Evolutionary conservation across 2,113 vertebrate species (phyloP).

Genomic region (Oreochromis niloticus): DNA sequence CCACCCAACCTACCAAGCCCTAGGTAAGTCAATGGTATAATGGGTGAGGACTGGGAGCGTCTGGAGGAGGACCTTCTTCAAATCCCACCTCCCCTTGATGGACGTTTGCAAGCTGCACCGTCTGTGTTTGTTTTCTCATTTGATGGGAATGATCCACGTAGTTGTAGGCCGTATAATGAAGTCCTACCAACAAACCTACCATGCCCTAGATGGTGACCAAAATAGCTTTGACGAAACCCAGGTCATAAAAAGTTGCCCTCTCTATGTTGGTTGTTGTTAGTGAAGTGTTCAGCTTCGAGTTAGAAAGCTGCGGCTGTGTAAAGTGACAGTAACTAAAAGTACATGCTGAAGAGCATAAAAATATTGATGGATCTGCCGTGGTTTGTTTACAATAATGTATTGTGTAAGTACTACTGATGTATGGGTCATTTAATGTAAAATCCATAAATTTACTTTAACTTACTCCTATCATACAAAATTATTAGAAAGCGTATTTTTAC

Average conservation of each 20-base stretch:
- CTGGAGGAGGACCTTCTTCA: not conserved
- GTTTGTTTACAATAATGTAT: not conserved
- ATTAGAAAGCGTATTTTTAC: not conserved
- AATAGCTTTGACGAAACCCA: accelerated
- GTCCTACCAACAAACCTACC: not conserved
- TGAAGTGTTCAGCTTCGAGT: not conserved
- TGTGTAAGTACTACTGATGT: not conserved
- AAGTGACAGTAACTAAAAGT: not conserved
- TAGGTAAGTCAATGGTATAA: no score
- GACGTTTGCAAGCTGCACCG: accelerated
- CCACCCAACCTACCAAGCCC: no score
- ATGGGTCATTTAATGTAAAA: not conserved
- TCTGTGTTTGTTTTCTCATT: not conserved
- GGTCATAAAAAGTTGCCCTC: not conserved
- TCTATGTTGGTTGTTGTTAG: not conserved
- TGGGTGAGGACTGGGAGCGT: no score
- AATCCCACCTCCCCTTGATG: not conserved
- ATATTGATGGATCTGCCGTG: accelerated
- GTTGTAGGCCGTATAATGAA: not conserved
- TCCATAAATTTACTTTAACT: not conserved
- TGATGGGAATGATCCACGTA: not conserved
- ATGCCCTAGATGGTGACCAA: not conserved
- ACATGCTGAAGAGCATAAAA: not conserved
- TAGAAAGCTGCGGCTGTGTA: not conserved
- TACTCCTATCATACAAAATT: not conserved